Base-by-base conservation (phyloP, 2,113 vertebrate species). In the Syngnathus scovelli region DNA sequence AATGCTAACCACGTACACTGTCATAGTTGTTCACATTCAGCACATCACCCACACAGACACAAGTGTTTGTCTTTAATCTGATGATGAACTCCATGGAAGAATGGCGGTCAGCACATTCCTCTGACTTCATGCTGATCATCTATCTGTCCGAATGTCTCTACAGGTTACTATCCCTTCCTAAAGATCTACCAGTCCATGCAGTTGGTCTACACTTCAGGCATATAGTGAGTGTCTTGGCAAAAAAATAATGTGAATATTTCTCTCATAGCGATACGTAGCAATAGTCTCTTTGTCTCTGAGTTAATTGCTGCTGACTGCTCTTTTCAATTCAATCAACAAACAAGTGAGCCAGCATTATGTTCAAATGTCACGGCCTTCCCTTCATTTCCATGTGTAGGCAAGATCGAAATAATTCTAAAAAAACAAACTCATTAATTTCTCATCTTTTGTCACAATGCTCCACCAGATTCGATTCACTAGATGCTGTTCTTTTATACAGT, bases 171-270 rank as follows among this genome's bases (percentile, higher is more conserved):
- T 77, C 95, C 94, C 18, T 96, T 96, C 88, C 76, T 96, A 79
- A 96, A 96, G 91, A 95, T 96, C 85, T 96, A 96, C 88, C 95
- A 96, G 86, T 93, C 94, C 80, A 94, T 96, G 94, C 94, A 96
- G 87, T 85, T 96, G 15, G 94, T 96, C 73, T 95, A 96, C 81
- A 96, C 95, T 2, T 96, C 95, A 39, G 95, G 94, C 71, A 93
- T 96, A 82, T 96, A 96, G 95, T 96, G 83, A 94, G 95, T 92
- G 23, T 18, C 5, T 36, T 41, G 11, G 18, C 19, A 7, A 36
- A 36, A 56, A 27, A 33, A 15, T 13, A 2, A 56, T 7, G 16
- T 56, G 23, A 56, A 9, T 56, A 27, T 10, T 36, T 36, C 3
- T 36, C 13, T 58, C 7, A 3, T 36, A 16, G 15, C 12, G 1